A percentile compares a stretch with the other conserved stretches of the same genome.
phyloP scores from a whole-genome alignment of 2,888 invertebrate species.

The Miltochrista miniata region DNA sequence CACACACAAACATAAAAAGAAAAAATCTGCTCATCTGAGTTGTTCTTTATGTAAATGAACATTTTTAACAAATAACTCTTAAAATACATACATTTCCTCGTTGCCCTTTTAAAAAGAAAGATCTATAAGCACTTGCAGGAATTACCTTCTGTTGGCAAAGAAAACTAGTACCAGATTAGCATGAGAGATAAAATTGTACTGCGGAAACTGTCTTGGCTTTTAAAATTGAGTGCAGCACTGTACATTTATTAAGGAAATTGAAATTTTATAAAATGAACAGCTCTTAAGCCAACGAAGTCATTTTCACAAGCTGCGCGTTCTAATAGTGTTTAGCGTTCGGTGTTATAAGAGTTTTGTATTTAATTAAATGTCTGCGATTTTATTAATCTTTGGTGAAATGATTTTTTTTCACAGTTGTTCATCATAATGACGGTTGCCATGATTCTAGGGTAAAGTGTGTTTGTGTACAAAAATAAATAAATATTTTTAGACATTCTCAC shows the following conservation, averaged over 20 bases:
- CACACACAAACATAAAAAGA: too few relatives aligned
- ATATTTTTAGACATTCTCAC: too few relatives aligned
- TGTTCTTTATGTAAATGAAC: too few relatives aligned
- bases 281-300: conserved; percentile 1
- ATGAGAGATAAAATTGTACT: conserved; percentile 3
- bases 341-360: not conserved
- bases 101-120: not conserved
- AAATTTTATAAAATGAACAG: conserved; percentile 7
- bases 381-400: too few relatives aligned
- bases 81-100: too few relatives aligned
- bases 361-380: not conserved
- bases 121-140: too few relatives aligned
- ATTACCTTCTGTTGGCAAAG: not conserved
- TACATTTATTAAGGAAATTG: conserved; percentile 4
- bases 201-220: conserved; percentile 4
- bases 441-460: too few relatives aligned
- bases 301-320: not conserved
- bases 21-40: too few relatives aligned
- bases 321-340: not conserved
- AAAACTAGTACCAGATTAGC: not conserved
- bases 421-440: too few relatives aligned
- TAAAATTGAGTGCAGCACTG: conserved; percentile 1
- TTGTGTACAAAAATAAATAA: too few relatives aligned
- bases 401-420: too few relatives aligned
- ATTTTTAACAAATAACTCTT: too few relatives aligned